Evolutionary conservation across 2,888 invertebrate genomes (phyloP), one percentile per base, ranked within the genome.

Genomic region (Liposcelis brunnea): DNA sequence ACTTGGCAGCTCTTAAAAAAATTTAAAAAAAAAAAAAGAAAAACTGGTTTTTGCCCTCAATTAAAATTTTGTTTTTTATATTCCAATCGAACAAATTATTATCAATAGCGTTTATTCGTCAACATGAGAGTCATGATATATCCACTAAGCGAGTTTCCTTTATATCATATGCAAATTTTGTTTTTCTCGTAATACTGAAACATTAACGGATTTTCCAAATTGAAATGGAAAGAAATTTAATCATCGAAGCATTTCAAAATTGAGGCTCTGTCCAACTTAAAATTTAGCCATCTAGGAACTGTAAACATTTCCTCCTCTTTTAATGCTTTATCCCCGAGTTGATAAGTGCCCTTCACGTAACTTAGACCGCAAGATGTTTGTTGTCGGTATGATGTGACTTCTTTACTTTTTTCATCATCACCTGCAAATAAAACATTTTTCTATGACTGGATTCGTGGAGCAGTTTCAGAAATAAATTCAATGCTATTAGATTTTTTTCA

Each of bases 231-330:
- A n/a, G n/a, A 26, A 26, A 26, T 26, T 40, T 16, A 42, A 21
- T 45, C 36, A 14, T 47, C 45, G 12, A 66, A 61, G 50, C 65
- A 65, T 48, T 65, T 63, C 58, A 68, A 57, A 48, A 77, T 72
- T 12, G 73, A 73, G 48, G 66, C 67, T 50, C 62, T 65, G 55
- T 77, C 72, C 55, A 76, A 75, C 58, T 72, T 75, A 56, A 77
- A 77, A 59, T 75, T 72, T 5, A 70, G 64, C 77, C 77, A 77
- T 2, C 75, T 72, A 1, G 73, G 72, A 8, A 75, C 74, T 48
- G 66, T 64, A 52, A 74, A 75, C 59, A 48, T 60, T 60, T 21
- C 16, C 11, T 42, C 38, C 15, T 14, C 44, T 46, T 44, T 5
- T 16, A 16, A 35, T 7, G 35, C 8, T 26, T 26, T 26, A 26